These are phyloP conservation scores for Palythoa grandis DNA, from an alignment of 92 coral and sea anemone genomes.

Conservation along the genomic window DNA sequence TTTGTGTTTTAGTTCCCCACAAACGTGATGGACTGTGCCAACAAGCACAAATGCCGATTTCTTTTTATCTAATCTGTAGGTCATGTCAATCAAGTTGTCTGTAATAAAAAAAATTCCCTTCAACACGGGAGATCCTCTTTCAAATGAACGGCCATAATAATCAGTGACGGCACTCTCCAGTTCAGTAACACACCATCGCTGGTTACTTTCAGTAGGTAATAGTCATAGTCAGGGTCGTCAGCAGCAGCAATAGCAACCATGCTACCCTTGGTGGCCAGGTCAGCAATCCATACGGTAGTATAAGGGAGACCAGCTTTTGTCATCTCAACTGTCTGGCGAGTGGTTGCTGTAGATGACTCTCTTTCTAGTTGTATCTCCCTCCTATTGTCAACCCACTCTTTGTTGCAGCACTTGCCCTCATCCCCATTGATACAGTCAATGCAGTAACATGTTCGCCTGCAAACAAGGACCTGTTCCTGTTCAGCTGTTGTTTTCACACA, in stretches of 20 bases:
- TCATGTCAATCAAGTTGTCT: conserved; percentile 22
- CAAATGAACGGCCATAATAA: conserved; percentile 54
- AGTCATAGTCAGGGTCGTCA: conserved; percentile 65
- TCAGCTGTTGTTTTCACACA: conserved; percentile 16
- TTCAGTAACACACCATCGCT: conserved; percentile 62
- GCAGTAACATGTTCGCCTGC: not conserved
- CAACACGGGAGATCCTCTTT: conserved; percentile 29
- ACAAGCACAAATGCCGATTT: conserved; percentile 49
- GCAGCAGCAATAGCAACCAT: conserved; percentile 63
- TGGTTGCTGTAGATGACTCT: conserved; percentile 60
- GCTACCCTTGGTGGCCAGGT: conserved; percentile 50
- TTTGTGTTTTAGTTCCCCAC: conserved; percentile 6
- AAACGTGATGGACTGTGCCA: conserved; percentile 2
- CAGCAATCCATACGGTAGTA: conserved; percentile 54
- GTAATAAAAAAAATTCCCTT: conserved; percentile 41
- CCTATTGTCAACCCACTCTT: conserved; percentile 70
- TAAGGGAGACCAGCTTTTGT: conserved; percentile 46
- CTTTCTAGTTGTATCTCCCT: conserved; percentile 51
- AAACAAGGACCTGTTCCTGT: conserved; percentile 8
- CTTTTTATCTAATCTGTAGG: conserved; percentile 41
- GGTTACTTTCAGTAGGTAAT: conserved; percentile 58
- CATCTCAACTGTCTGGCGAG: conserved; percentile 48
- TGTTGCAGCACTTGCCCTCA: conserved; percentile 52
- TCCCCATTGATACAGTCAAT: conserved; percentile 30
- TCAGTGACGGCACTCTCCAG: conserved; percentile 51